Evolutionary conservation across 2,113 vertebrate species (phyloP).

Genomic region (Mohoua ochrocephala): DNA sequence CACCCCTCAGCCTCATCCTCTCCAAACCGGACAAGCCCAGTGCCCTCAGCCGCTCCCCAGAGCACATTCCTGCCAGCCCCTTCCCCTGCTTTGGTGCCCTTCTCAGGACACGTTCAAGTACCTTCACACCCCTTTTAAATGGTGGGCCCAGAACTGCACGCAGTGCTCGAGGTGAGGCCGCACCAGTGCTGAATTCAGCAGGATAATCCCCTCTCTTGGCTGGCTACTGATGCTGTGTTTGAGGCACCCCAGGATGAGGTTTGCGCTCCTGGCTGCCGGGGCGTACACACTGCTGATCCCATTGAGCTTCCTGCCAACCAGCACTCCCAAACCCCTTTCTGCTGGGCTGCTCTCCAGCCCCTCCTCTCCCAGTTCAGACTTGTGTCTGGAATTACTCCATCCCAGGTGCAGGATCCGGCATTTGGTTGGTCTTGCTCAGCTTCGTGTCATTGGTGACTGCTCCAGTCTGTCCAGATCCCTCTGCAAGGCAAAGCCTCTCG

Average conservation of each 20-base stretch:
- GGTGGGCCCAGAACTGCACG: background rate
- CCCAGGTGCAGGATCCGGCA: background rate
- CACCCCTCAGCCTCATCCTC: background rate
- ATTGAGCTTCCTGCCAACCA: background rate
- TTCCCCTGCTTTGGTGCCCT: background rate
- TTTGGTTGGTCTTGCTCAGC: background rate
- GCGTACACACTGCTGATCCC: background rate
- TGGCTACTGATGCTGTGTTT: background rate
- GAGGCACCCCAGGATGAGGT: background rate
- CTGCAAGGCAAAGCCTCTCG: background rate
- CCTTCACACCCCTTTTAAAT: background rate
- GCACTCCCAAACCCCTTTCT: background rate
- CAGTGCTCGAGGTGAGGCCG: background rate
- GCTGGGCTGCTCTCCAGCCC: background rate
- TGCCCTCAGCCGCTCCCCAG: background rate
- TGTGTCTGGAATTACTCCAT: background rate
- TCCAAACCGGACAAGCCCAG: too few species aligned
- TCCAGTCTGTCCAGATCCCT: background rate
- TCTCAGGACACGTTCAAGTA: background rate
- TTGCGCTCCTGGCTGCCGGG: background rate
- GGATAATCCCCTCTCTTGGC: background rate
- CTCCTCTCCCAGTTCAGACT: background rate
- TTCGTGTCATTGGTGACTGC: background rate
- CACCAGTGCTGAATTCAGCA: background rate
- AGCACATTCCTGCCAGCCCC: background rate